These are phyloP conservation scores for Danionella dracula DNA, from an alignment of 2,797 vertebrate genomes.

Conservation along the genomic window DNA sequence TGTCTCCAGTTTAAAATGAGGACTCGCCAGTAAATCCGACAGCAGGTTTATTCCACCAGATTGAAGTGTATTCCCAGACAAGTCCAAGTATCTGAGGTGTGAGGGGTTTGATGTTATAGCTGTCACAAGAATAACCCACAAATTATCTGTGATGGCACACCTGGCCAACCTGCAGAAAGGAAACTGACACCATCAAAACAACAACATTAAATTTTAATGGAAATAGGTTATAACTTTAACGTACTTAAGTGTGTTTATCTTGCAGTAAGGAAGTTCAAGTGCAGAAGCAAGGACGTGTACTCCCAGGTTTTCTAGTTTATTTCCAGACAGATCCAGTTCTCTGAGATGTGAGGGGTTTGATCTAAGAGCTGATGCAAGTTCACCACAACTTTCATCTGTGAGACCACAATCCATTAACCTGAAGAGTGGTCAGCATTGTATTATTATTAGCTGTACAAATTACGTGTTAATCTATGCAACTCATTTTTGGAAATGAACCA, in stretches of 20 bases:
- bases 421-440: too few species aligned
- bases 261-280: not conserved
- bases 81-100: not conserved
- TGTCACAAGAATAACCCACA: not conserved
- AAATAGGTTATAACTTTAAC: too few species aligned
- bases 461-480: too few species aligned
- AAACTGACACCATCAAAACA: too few species aligned
- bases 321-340: not conserved
- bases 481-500: too few species aligned
- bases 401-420: too few species aligned
- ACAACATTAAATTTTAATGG: too few species aligned
- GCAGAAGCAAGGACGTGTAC: not conserved
- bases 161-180: not conserved
- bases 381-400: too few species aligned
- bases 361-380: too few species aligned
- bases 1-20: not conserved
- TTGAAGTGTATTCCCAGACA: conserved; percentile 1
- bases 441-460: too few species aligned
- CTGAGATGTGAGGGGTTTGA: too few species aligned
- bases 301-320: not conserved
- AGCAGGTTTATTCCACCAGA: not conserved
- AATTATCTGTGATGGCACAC: not conserved
- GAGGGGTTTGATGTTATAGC: not conserved
- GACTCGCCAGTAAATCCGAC: not conserved
- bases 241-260: not conserved